Conservation (phyloP, 2,113 vertebrate species). For the Scolopax mira region DNA sequence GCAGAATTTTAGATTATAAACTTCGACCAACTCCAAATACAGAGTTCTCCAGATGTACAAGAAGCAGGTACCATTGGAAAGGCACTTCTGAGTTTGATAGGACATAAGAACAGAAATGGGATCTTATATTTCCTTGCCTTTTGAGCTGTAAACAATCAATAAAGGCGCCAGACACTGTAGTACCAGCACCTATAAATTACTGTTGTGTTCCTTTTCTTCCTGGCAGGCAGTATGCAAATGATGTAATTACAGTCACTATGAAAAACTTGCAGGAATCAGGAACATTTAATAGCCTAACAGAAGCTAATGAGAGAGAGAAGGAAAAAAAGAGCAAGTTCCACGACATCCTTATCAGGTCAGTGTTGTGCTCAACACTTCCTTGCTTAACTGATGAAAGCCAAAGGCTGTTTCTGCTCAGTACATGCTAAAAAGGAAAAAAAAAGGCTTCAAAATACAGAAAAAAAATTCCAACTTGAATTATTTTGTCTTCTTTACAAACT, state of each 20-base stretch:
- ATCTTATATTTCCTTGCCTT: neutral
- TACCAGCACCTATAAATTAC: neutral
- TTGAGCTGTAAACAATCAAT: neutral
- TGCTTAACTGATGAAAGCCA: neutral
- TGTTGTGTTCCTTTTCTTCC: neutral
- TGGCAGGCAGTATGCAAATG: constrained; percentile 76
- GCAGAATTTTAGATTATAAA: neutral
- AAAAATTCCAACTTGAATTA: neutral
- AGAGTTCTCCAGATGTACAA: neutral
- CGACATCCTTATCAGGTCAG: constrained; percentile 77
- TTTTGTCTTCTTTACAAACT: neutral
- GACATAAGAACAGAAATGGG: neutral
- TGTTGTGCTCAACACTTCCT: neutral
- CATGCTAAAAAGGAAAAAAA: neutral
- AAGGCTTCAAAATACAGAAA: neutral
- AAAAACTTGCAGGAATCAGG: constrained; percentile 66
- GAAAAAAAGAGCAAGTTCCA: constrained; percentile 67
- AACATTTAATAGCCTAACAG: constrained; percentile 71
- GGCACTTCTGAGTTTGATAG: neutral
- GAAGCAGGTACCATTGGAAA: neutral
- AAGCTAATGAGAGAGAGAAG: constrained; percentile 70
- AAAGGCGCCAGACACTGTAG: neutral
- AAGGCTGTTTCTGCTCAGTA: neutral
- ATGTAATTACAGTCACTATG: constrained; percentile 66
- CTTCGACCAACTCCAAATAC: neutral